Evolutionary conservation across 2,113 vertebrate genomes (phyloP).

Genomic region (Uropsilus gracilis): DNA sequence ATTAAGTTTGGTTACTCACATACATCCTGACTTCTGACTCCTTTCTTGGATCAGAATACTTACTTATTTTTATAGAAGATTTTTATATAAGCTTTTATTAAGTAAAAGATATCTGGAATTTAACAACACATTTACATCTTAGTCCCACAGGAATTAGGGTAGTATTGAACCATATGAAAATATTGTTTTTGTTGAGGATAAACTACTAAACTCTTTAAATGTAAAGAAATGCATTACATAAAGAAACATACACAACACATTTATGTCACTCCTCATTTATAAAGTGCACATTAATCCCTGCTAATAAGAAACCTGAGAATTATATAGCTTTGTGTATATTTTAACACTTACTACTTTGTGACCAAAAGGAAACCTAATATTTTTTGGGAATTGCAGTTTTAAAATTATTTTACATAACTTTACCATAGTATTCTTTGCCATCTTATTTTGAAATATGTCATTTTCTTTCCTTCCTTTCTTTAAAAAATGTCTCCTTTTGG

Average conservation of each 20-base stretch:
- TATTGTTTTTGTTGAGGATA: neutral
- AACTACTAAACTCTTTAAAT: neutral
- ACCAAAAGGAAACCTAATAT: constrained; percentile 43
- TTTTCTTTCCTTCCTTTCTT: neutral
- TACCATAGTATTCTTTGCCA: constrained; percentile 46
- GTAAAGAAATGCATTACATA: neutral
- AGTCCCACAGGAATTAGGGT: neutral
- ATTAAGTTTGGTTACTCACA: neutral
- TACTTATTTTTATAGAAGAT: neutral
- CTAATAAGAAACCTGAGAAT: neutral
- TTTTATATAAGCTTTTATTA: neutral
- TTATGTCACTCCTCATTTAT: neutral
- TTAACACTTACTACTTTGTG: constrained; percentile 37
- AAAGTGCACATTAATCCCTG: neutral
- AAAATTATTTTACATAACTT: constrained; percentile 60
- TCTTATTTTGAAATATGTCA: constrained; percentile 67
- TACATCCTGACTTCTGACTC: neutral
- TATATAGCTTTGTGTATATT: neutral
- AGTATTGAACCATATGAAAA: neutral
- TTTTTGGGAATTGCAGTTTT: constrained; percentile 59
- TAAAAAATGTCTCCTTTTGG: constrained; percentile 29
- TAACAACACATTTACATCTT: neutral
- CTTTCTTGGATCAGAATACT: neutral
- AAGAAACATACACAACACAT: neutral
- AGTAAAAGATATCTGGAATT: neutral